Evolutionary conservation across 2,113 vertebrate genomes (phyloP), one percentile per base, ranked within the genome.

Genomic region (Solea senegalensis): DNA sequence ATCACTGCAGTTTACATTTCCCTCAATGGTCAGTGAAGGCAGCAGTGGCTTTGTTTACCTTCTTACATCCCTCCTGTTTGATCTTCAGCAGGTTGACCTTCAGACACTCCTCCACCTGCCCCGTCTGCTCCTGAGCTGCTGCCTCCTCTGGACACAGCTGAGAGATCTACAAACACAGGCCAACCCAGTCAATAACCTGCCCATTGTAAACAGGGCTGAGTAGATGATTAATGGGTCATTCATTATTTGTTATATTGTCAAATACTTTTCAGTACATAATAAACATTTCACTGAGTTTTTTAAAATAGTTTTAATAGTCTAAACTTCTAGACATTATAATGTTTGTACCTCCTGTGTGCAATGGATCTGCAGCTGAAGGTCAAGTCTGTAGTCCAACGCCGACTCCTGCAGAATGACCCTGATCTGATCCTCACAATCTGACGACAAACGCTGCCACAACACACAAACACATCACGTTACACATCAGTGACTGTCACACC

Each of bases 351-450:
- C 98, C 0, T 97, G 95, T 44, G 94, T 95, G 66, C 98, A 99
- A 74, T 99, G 97, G 57, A 97, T 92, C 92, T 99, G 98, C 45
- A 99, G 94, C 72, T 99, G 97, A 28, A 97, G 98, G 79, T 99
- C 97, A 21, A 99, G 95, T 49, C 98, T 94, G 89, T 99, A 99
- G 85, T 99, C 98, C 26, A 99, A 92, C 4, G 98, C 98, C 0
- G 98, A 97, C 65, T 99, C 98, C 87, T 99, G 97, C 77, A 99
- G 95, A 72, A 99, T 97, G 49, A 99, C 91, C 51, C 94, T 92
- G 66, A 99, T 98, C 92, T 99, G 98, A 85, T 97, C 97, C 88
- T 99, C 98, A 0, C 98, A 99, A 93, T 98, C 97, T 15, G 96
- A 85, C 63, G 97, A 99, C 28, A 99, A 93, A 67, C 96, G 96